Base-by-base conservation (phyloP, 2,888 invertebrate species). In the Bellardia bayeri region DNA sequence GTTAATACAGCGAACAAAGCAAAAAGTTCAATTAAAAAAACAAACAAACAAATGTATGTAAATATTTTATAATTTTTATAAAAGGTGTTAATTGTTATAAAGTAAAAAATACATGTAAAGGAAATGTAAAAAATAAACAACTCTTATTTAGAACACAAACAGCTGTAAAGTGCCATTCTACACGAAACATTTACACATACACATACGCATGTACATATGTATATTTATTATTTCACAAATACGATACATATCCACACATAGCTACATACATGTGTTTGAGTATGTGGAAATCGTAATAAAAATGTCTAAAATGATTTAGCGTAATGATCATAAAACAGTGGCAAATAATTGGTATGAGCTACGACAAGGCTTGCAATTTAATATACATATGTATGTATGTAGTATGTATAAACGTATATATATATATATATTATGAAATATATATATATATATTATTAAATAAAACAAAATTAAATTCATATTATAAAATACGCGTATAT, bases 251-350 rank as follows among this genome's bases (percentile, higher is more conserved):
- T 23, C 23, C 23, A 23, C 23, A 23, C 23, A 23, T 23, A 23
- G 23, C 23, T 23, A 23, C 23, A 23, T 23, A 23, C 1, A 23
- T 23, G 23, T 23, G 23, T 23, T 23, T 23, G 23, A 23, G 23
- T 23, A 1, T 23, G 23, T 23, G 23, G 23, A 23, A 23, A 23
- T 23, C 23, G 23, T 23, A 23, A 23, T 23, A 23, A 23, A 23
- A 23, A 23, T 23, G 66, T 68, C 78, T 78, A 68, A 66, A 78
- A 78, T 78, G 78, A 78, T 78, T 78, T 58, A 66, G 56, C 78
- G 68, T 54, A 66, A n/a, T 64, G 76, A 64, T 64, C 76, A 76
- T 76, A 76, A 76, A 76, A 76, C 54, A 66, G 33, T 33, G 40
- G 64, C 64, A 51, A 14, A 51, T 51, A 13, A 78, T 78, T 66